Percentiles rank a stretch among this genome's conserved stretches.
Conservation (phyloP, 2,113 vertebrate species). For the Recurvirostra avosetta region DNA sequence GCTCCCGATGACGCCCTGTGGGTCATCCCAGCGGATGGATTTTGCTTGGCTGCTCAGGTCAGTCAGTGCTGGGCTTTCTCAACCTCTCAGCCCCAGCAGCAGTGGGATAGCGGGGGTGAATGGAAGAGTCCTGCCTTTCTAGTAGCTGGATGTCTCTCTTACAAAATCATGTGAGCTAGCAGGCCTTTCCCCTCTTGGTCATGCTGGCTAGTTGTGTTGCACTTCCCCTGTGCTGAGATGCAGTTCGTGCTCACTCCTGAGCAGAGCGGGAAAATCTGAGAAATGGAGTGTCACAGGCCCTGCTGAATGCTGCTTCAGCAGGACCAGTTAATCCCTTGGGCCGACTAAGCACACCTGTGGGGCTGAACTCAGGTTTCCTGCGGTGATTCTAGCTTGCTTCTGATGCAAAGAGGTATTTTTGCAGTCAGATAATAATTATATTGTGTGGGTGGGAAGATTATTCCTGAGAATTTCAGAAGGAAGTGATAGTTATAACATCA, state of each 20-base stretch:
- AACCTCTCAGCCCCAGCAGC: not conserved
- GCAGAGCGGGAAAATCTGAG: not conserved
- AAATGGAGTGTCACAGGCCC: not conserved
- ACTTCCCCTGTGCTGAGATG: not conserved
- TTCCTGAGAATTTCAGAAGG: not conserved
- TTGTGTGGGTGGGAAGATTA: not conserved
- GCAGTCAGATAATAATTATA: not conserved
- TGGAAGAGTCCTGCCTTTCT: not conserved
- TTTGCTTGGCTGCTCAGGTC: not conserved
- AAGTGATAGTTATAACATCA: not conserved
- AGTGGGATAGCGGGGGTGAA: not conserved
- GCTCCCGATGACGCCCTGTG: fast-evolving
- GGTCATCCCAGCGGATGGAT: not conserved
- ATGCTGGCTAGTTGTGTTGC: not conserved
- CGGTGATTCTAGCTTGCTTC: not conserved
- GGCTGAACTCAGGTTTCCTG: not conserved
- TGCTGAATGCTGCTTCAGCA: fast-evolving
- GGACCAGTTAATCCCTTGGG: not conserved
- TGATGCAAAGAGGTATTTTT: not conserved
- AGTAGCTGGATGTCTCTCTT: not conserved
- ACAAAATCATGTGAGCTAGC: not conserved
- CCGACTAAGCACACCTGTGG: not conserved
- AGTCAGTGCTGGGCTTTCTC: not conserved
- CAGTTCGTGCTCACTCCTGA: not conserved
- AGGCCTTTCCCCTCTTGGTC: not conserved